phyloP scores from a whole-genome alignment of 2,888 invertebrate species.

The Macrophya annulata region DNA sequence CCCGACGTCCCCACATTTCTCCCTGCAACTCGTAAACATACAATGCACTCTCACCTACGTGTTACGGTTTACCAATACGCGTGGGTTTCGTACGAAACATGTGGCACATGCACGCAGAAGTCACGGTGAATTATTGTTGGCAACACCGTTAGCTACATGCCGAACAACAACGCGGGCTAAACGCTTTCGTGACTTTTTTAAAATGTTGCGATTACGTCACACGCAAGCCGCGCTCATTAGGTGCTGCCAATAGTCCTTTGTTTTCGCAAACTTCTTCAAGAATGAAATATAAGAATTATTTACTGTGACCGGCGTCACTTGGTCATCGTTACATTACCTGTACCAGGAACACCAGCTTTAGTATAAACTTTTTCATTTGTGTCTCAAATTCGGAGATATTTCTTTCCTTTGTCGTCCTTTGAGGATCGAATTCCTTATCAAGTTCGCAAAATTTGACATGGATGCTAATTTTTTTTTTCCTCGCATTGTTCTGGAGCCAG shows the following conservation, averaged over 20 bases:
- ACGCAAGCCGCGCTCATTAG: conserved; percentile 69
- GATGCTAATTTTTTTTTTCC: not conserved
- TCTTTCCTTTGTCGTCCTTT: not conserved
- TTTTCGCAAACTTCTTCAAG: conserved; percentile 60
- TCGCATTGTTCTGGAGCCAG: not conserved
- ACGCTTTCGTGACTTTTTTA: conserved; percentile 77
- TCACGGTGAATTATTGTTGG: conserved; percentile 72
- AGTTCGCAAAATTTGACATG: not conserved
- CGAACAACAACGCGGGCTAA: conserved; percentile 63
- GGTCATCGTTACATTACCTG: conserved; percentile 61
- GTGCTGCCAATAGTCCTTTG: conserved; percentile 66
- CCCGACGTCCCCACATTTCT: conserved; percentile 65
- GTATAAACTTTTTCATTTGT: not conserved
- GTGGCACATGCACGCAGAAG: conserved; percentile 59
- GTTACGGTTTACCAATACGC: conserved; percentile 44
- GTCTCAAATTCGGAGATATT: not conserved
- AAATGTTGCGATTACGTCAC: conserved; percentile 77
- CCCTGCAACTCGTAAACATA: conserved; percentile 71
- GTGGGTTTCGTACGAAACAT: conserved; percentile 20
- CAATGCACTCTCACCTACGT: conserved; percentile 68
- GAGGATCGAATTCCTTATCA: not conserved
- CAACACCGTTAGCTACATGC: conserved; percentile 68
- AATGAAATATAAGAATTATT: not conserved
- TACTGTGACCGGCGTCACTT: conserved; percentile 60
- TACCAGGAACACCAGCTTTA: not conserved